Conservation (phyloP, 2,888 invertebrate genomes). For the Drosophila fungiperda region DNA sequence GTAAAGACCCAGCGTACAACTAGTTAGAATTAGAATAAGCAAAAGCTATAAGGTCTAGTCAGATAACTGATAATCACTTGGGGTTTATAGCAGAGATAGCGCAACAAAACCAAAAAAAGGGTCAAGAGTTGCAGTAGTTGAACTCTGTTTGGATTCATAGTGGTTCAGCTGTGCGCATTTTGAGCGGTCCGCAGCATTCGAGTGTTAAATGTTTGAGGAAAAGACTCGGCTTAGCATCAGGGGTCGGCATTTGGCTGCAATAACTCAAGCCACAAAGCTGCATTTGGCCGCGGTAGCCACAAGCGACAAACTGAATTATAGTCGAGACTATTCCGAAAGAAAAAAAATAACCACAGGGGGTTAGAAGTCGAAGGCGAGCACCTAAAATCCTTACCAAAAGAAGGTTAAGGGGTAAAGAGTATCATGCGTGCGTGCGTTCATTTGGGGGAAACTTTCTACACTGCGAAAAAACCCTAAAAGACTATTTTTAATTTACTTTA, state of each 20-base stretch:
- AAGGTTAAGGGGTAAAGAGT: not conserved
- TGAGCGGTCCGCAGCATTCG: slow-evolving; percentile 17
- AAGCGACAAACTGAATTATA: slow-evolving; percentile 64
- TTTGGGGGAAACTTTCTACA: slow-evolving; percentile 7
- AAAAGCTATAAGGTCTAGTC: slow-evolving; percentile 2
- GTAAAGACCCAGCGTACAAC: not conserved
- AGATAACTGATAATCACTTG: slow-evolving; percentile 18
- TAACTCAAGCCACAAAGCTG: slow-evolving; percentile 59
- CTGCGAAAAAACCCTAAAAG: not conserved
- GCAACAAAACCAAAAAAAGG: not conserved
- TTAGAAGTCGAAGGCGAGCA: not conserved
- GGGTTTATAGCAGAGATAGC: slow-evolving; percentile 18
- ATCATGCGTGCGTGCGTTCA: slow-evolving; percentile 27
- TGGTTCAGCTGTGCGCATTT: slow-evolving; percentile 1
- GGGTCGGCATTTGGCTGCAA: slow-evolving; percentile 61
- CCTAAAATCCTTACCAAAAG: not conserved
- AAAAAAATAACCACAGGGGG: not conserved
- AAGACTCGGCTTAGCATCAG: slow-evolving; percentile 6
- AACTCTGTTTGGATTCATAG: slow-evolving; percentile 5
- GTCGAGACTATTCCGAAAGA: not conserved
- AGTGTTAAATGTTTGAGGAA: slow-evolving; percentile 36
- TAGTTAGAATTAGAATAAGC: slow-evolving; percentile 3
- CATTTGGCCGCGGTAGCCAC: slow-evolving; percentile 57
- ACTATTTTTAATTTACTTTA: not conserved
- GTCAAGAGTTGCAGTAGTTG: slow-evolving; percentile 10